Base-by-base conservation (phyloP, 2,888 invertebrate species). In the Rhingia campestris region DNA sequence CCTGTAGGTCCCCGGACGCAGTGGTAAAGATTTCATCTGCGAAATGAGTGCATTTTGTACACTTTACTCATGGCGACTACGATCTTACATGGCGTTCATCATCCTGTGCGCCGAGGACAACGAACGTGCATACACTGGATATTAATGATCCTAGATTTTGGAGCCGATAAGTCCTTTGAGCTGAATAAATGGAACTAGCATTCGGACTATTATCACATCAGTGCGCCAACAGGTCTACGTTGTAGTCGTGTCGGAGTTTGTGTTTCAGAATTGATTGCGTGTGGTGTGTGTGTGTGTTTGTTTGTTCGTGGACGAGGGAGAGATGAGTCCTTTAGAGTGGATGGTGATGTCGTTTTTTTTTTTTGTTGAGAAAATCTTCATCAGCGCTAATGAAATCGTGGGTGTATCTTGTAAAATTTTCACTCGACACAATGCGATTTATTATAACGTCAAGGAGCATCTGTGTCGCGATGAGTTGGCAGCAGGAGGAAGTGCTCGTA, bases 31-130 rank as follows among this genome's bases (percentile, higher is more conserved):
- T 82, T 82, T 51, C 73, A 82, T 82, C 82, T 82, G 22, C 67
- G 79, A 69, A 79, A 82, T 79, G 82, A 82, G 73, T 69, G 51
- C 79, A 82, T 82, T 82, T 82, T 82, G 82, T 82, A 73, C 61
- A 72, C 73, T 79, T 82, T 82, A 82, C 73, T 79, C 79, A 79
- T 58, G 59, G 33, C 66, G 81, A 82, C 81, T 77, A 67, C 66
- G 63, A 82, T 82, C 82, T 82, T 53, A 73, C 79, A 82, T 56
- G 79, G 63, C 63, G 82, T 82, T 82, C 79, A 82, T 82, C 82
- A 82, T 82, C 79, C 82, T 82, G 82, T 39, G 56, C 67, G 22
- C 22, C 22, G 79, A 82, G 79, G 79, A 79, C 77, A 67, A 73
- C 77, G 73, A 74, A 61, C 59, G 45, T 59, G 41, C 6, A 47